Base-by-base conservation (phyloP, 1,140 invertebrate genomes). In the Bursaphelenchus mucronatus region DNA sequence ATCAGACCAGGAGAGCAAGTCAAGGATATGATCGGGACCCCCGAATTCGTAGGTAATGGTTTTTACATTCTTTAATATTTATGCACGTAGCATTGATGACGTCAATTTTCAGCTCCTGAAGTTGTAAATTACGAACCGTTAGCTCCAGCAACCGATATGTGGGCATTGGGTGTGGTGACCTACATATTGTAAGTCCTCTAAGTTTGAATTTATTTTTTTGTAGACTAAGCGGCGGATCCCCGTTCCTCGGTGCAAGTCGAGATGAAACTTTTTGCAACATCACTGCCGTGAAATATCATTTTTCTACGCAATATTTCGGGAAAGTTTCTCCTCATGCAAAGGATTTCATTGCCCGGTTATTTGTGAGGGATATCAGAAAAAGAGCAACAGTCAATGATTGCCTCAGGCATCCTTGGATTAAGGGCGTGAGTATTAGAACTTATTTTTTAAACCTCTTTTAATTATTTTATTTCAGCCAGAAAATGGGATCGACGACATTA, bases 341-440 rank as follows among this genome's bases (percentile, higher is more conserved):
- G 75, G 85, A 87, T 71, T 87, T 87, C 69, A 87, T 87, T 17
- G 65, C 71, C 8, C 81, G 82, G 52, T 75, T 87, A 0, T 82
- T 87, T 61, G 76, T 86, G 0, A 82, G 82, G 68, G 82, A 86
- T 70, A 78, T 82, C 21, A 86, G 86, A 72, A 85, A 86, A 82
- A 81, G 87, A 69, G 83, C 86, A 47, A 87, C 84, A 65, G 86
- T 86, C 44, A 81, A 85, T 64, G 85, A 87, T 61, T 87, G 86
- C 78, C 82, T 88, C 58, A 82, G 84, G 67, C 87, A 88, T 84
- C 86, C 87, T 13, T 88, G 87, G 87, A 87, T 88, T 11, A 44
- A 59, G 41, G 19, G 41, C 5, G 47, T 59, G 15, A 72, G 75
- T 45, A 50, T 76, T 17, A 41, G 70, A 8, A 50, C 56, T 49